phyloP scores from a whole-genome alignment of 2,113 vertebrate genomes.

The Epinephelus lanceolatus region DNA sequence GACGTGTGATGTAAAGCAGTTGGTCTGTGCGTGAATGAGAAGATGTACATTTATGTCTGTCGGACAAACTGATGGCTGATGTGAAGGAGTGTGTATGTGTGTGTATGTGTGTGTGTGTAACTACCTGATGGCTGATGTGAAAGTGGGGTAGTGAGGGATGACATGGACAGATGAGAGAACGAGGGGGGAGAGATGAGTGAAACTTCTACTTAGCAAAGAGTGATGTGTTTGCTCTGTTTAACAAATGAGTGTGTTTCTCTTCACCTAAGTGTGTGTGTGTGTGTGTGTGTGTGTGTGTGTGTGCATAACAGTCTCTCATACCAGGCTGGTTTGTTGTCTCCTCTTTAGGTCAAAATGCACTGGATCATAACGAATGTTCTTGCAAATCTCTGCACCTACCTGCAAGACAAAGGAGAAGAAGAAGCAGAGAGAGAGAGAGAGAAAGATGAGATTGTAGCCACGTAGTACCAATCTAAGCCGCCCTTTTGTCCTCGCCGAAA shows the following conservation, averaged over 20 bases:
- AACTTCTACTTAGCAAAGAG: conserved; percentile 85
- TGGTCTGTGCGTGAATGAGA: conserved; percentile 38
- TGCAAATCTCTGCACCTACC: conserved; percentile 51
- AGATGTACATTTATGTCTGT: conserved; percentile 57
- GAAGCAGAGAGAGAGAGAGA: conserved; percentile 20
- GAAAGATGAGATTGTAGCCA: conserved; percentile 28
- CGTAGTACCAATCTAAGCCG: not conserved
- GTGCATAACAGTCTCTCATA: conserved; percentile 23
- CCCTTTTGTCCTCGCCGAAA: not conserved
- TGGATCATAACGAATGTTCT: not conserved
- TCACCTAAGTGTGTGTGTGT: conserved; percentile 22
- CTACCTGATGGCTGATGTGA: conserved; percentile 87
- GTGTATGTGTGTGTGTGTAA: conserved; percentile 12
- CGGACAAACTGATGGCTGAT: conserved; percentile 52
- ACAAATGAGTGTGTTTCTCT: conserved; percentile 27
- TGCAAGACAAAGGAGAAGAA: conserved; percentile 48
- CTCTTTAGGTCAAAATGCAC: conserved; percentile 11
- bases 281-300: conserved; percentile 25
- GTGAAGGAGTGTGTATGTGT: not conserved
- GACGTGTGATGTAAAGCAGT: conserved; percentile 52
- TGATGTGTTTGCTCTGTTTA: conserved; percentile 79
- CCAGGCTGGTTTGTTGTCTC: conserved; percentile 18
- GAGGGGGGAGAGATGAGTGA: conserved; percentile 75
- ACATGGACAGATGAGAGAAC: conserved; percentile 30
- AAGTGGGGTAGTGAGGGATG: conserved; percentile 68